Percentiles rank a stretch among this genome's conserved stretches.
Evolutionary conservation across 2,113 vertebrate species (phyloP).

Genomic region (Toxostoma redivivum): DNA sequence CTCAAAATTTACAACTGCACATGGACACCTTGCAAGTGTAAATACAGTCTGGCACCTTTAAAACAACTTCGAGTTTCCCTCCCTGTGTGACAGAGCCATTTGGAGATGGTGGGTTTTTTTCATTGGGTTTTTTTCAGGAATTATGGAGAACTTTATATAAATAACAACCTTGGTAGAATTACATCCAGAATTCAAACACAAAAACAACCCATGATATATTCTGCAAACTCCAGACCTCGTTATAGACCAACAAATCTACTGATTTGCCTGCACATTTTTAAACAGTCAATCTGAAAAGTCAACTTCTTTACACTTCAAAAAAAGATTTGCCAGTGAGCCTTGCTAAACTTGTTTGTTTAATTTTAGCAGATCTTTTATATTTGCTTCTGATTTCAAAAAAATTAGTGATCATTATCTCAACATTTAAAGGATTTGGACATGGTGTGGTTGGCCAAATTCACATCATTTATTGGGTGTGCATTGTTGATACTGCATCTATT

Average conservation of each 20-base stretch:
- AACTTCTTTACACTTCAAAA: neutral
- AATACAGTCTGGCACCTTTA: neutral
- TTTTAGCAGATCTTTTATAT: neutral
- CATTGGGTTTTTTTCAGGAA: neutral
- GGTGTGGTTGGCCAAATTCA: neutral
- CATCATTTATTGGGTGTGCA: neutral
- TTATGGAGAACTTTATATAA: neutral
- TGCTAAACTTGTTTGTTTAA: neutral
- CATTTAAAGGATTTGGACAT: neutral
- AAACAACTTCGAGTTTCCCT: neutral
- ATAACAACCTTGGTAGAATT: neutral
- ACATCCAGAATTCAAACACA: neutral
- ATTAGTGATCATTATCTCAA: neutral
- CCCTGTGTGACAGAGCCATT: neutral
- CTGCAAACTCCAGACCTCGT: neutral
- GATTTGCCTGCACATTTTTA: neutral
- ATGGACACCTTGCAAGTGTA: neutral
- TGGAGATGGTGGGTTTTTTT: accelerated
- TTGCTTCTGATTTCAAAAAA: neutral
- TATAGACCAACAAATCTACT: neutral
- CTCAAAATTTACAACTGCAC: neutral
- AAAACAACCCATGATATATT: neutral
- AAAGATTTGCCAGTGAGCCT: neutral
- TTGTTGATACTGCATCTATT: neutral
- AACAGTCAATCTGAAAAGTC: neutral